phyloP scores from a whole-genome alignment of 2,113 vertebrate species.

The Phrynosoma blainvillii region DNA sequence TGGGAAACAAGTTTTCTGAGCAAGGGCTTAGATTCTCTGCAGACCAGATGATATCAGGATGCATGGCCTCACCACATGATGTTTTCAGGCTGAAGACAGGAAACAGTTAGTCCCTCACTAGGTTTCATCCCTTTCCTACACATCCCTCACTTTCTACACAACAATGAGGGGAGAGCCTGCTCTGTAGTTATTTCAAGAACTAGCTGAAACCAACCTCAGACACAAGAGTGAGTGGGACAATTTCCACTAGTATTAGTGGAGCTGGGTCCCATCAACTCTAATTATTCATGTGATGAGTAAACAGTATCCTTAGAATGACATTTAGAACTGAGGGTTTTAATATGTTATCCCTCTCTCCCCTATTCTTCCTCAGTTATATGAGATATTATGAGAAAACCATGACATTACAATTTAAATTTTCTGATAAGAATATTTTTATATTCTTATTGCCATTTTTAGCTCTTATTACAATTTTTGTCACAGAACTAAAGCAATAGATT shows the following conservation, averaged over 20 bases:
- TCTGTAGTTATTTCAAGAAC: too few species aligned
- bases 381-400: slow-evolving; percentile 44
- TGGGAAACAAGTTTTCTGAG: too few species aligned
- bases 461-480: slow-evolving; percentile 67
- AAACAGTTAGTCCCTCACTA: too few species aligned
- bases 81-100: too few species aligned
- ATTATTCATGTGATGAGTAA: background rate
- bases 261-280: background rate
- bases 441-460: too few species aligned
- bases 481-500: slow-evolving; percentile 57
- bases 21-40: too few species aligned
- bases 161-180: too few species aligned
- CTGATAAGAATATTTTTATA: slow-evolving; percentile 53
- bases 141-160: too few species aligned
- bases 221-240: background rate
- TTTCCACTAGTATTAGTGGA: background rate
- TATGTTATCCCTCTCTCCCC: slow-evolving; percentile 5
- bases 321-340: slow-evolving; percentile 56
- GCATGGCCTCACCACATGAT: too few species aligned
- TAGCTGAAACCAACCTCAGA: background rate
- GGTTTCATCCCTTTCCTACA: too few species aligned
- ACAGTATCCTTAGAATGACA: slow-evolving; percentile 22
- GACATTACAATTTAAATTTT: slow-evolving; percentile 67
- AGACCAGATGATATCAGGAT: too few species aligned
- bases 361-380: slow-evolving; percentile 26